A percentile compares a stretch with the other conserved stretches of the same genome.
These are phyloP conservation scores for Lampris incognitus DNA, from an alignment of 2,113 vertebrate genomes.

Conservation along the genomic window DNA sequence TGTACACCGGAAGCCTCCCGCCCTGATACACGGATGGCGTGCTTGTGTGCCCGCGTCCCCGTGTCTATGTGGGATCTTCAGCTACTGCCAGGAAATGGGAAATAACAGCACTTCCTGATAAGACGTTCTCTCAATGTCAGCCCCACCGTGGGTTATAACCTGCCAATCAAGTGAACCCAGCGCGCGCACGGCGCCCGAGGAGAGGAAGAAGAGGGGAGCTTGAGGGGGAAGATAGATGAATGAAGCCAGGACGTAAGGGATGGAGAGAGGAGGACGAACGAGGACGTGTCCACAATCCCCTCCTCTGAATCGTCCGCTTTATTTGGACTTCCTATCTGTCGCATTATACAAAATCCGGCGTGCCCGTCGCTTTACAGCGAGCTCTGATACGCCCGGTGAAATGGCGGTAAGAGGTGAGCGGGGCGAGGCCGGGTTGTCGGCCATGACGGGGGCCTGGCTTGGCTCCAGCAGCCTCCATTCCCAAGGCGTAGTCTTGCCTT, in stretches of 20 bases:
- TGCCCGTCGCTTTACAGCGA: constrained; percentile 25
- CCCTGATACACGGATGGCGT: too few relatives aligned
- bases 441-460: constrained; percentile 38
- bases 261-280: constrained; percentile 21
- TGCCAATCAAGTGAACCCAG: constrained; percentile 60
- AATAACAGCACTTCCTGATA: constrained; percentile 27
- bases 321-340: constrained; percentile 43
- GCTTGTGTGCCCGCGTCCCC: not conserved
- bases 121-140: constrained; percentile 53
- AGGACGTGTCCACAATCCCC: not conserved
- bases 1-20: too few relatives aligned
- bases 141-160: constrained; percentile 37
- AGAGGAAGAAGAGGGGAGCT: constrained; percentile 31
- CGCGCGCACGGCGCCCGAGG: constrained; percentile 41
- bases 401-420: constrained; percentile 45
- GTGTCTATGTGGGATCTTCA: not conserved
- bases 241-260: constrained; percentile 38
- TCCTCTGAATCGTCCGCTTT: constrained; percentile 25
- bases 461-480: constrained; percentile 29
- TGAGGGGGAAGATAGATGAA: constrained; percentile 44
- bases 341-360: constrained; percentile 42
- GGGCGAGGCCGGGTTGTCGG: constrained; percentile 31
- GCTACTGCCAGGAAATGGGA: constrained; percentile 19
- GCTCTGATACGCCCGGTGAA: constrained; percentile 26
- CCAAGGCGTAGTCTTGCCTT: constrained; percentile 26